phyloP scores from a whole-genome alignment of 1,140 invertebrate species.

The Drosophila teissieri region DNA sequence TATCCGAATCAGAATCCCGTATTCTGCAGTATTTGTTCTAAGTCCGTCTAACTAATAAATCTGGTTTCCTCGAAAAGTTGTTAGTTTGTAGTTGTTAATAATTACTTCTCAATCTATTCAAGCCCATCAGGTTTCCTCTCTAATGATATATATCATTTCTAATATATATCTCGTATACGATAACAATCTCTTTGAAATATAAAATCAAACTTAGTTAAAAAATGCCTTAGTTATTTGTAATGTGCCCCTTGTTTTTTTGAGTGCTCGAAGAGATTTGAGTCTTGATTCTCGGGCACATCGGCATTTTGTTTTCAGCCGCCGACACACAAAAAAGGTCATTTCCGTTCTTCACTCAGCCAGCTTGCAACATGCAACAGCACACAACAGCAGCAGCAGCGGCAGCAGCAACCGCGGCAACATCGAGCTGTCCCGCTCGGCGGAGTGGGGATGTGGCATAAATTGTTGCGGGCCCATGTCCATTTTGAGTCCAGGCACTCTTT shows the following conservation, averaged over 20 bases:
- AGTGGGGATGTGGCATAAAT: conserved; percentile 66
- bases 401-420: conserved; percentile 20
- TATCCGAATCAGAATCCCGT: too few relatives aligned
- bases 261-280: conserved; percentile 28
- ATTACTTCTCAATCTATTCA: too few relatives aligned
- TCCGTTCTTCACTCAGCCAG: conserved; percentile 59
- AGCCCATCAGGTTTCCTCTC: too few relatives aligned
- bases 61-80: too few relatives aligned
- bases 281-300: conserved; percentile 49
- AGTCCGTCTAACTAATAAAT: too few relatives aligned
- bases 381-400: conserved; percentile 15
- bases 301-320: conserved; percentile 72
- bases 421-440: conserved; percentile 14
- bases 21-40: too few relatives aligned
- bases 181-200: too few relatives aligned
- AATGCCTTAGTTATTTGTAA: too few relatives aligned
- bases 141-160: too few relatives aligned
- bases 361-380: conserved; percentile 51
- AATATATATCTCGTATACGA: too few relatives aligned
- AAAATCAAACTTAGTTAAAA: too few relatives aligned
- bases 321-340: conserved; percentile 74
- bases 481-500: conserved; percentile 82
- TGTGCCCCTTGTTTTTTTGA: not conserved
- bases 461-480: conserved; percentile 81
- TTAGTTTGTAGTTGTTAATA: too few relatives aligned